A percentile compares a stretch with the other conserved stretches of the same genome.
These are phyloP conservation scores for Heliconius aoede DNA, from an alignment of 2,888 invertebrate species.

Conservation along the genomic window DNA sequence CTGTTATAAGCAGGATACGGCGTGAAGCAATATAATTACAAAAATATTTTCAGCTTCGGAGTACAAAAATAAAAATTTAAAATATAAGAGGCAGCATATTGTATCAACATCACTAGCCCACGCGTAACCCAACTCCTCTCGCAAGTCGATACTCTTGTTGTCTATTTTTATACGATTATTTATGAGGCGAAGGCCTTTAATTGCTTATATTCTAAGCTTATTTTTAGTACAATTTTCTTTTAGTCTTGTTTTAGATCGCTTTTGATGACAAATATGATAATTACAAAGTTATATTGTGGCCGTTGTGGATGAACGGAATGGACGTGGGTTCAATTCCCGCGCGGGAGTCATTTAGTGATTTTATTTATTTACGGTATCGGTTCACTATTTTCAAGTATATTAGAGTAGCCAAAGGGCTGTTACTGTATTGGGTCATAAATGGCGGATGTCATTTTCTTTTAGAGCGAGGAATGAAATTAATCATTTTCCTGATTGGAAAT, in stretches of 20 bases:
- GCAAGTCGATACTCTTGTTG: conserved; percentile 36
- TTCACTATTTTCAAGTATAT: no score
- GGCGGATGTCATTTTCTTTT: no score
- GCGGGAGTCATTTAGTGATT: no score
- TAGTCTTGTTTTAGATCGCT: background rate
- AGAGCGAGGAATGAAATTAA: no score
- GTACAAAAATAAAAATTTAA: background rate
- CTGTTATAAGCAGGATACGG: background rate
- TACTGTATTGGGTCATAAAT: no score
- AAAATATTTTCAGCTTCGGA: background rate
- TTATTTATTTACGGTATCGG: no score
- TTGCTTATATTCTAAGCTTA: conserved; percentile 30
- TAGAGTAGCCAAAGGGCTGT: no score
- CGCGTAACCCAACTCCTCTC: conserved; percentile 30
- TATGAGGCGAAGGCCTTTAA: conserved; percentile 43
- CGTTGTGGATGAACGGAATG: background rate
- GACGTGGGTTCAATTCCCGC: no score
- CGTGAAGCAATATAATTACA: background rate
- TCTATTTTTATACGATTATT: conserved; percentile 47
- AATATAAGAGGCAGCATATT: background rate
- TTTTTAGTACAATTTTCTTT: conserved; percentile 10
- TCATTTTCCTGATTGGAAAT: background rate
- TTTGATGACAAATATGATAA: conserved; percentile 4
- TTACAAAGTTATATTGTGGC: background rate
- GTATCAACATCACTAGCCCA: conserved; percentile 8